These are phyloP conservation scores for Dunckerocampus dactyliophorus DNA, from an alignment of 2,113 vertebrate genomes.

Conservation along the genomic window DNA sequence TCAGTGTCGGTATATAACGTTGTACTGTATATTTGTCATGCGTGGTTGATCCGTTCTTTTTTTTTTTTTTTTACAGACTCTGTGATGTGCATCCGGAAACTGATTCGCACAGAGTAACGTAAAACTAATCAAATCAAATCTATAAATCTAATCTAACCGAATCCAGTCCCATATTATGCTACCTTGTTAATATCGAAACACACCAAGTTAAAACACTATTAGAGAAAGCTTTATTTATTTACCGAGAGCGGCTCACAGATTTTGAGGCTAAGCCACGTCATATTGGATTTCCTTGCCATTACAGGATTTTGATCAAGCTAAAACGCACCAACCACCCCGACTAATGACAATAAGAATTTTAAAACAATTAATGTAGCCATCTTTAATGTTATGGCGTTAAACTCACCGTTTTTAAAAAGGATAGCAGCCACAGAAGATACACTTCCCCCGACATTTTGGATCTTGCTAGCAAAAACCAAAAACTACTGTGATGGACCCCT, in stretches of 20 bases:
- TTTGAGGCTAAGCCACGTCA: slow-evolving; percentile 58
- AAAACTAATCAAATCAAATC: neutral
- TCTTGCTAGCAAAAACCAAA: slow-evolving; percentile 14
- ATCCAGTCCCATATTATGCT: too few relatives aligned
- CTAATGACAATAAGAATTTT: fast-evolving
- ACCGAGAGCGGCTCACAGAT: fast-evolving
- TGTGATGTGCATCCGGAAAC: too few relatives aligned
- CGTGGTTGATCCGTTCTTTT: too few relatives aligned
- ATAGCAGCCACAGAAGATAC: slow-evolving; percentile 71
- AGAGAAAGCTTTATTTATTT: neutral
- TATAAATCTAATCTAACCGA: too few relatives aligned
- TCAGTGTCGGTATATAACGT: too few relatives aligned
- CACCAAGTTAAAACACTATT: fast-evolving
- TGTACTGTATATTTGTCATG: too few relatives aligned
- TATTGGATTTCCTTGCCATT: slow-evolving; percentile 18
- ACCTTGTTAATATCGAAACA: neutral
- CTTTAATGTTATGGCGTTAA: neutral
- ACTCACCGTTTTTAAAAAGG: slow-evolving; percentile 81
- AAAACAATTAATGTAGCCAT: fast-evolving
- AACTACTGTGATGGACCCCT: neutral
- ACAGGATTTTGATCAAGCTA: slow-evolving; percentile 7
- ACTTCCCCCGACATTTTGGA: slow-evolving; percentile 76
- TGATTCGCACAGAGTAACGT: too few relatives aligned
- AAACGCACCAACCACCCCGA: neutral
- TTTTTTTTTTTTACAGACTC: too few relatives aligned